Base-by-base conservation (phyloP, 1,140 invertebrate genomes). In the Drosophila nannoptera region DNA sequence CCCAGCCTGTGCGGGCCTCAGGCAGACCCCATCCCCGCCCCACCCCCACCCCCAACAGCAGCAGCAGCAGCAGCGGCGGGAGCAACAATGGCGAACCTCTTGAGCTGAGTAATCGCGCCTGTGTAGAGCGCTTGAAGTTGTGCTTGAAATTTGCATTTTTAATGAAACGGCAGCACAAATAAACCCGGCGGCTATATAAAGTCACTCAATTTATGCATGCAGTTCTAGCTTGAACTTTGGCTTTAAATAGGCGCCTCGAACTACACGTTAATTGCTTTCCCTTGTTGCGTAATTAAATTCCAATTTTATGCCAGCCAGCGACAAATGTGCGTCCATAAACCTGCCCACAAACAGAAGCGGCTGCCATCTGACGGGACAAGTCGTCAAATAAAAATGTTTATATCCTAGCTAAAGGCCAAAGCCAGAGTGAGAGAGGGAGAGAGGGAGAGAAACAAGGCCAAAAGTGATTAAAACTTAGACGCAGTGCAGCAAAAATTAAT, bases 41-140 rank as follows among this genome's bases (percentile, higher is more conserved):
- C 40, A 43, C 8, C 22, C 45, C 11, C 5, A 16, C 9, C 45
- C 29, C 16, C 16, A 45, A 7, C 14, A 46, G 22, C 16, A 31
- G 35, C 52, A 63, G 40, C 9, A 36, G 33, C 50, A 56, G 67
- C 60, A 31, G 38, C 62, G 35, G 42, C n/a, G 58, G 36, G 52
- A 56, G 54, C 42, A 54, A 80, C 73, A 78, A 80, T 74, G 66
- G 66, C 40, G 43, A 50, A 22, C 42, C 63, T 55, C 78, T 81
- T 83, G 78, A 82, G 75, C 75, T 82, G 67, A 64, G 78, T 82
- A 75, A 82, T 83, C 78, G 78, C 78, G 75, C 72, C 75, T 58
- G 65, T 82, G 45, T 72, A 68, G 71, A 56, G 58, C 43, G 70
- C 62, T 82, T 82, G n/a, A 73, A 68, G 67, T 70, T 54, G 53